These are phyloP conservation scores for Empis stercorea DNA, from an alignment of 2,888 invertebrate species.

Conservation along the genomic window DNA sequence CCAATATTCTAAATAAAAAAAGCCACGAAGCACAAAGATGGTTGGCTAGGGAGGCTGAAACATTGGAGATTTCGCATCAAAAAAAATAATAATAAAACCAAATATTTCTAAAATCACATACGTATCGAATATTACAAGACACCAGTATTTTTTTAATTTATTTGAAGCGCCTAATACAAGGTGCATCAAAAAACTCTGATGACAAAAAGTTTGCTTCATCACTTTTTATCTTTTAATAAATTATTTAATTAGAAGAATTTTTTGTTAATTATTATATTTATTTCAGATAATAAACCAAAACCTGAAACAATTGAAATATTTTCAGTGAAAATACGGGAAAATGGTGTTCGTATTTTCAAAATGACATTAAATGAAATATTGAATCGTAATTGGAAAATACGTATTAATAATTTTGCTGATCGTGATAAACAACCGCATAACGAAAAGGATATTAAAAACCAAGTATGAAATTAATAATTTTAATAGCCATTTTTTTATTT, in stretches of 20 bases:
- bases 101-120: no score
- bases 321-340: slow-evolving; percentile 40
- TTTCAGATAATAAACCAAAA: slow-evolving; percentile 59
- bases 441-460: slow-evolving; percentile 54
- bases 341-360: slow-evolving; percentile 44
- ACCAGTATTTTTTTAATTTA: no score
- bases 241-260: background rate
- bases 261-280: slow-evolving; percentile 14
- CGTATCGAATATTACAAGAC: no score
- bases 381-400: slow-evolving; percentile 52
- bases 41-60: no score
- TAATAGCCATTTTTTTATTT: background rate
- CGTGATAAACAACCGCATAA: slow-evolving; percentile 52
- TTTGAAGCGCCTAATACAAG: no score
- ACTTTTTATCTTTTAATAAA: no score
- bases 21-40: no score
- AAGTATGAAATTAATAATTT: slow-evolving; percentile 37
- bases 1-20: no score
- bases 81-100: no score
- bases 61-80: no score
- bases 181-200: background rate
- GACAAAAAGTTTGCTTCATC: background rate
- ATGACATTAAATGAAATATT: slow-evolving; percentile 53
- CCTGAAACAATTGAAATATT: slow-evolving; percentile 57
- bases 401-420: slow-evolving; percentile 61